phyloP scores from a whole-genome alignment of 2,888 invertebrate genomes.

The Drosophila antonietae region DNA sequence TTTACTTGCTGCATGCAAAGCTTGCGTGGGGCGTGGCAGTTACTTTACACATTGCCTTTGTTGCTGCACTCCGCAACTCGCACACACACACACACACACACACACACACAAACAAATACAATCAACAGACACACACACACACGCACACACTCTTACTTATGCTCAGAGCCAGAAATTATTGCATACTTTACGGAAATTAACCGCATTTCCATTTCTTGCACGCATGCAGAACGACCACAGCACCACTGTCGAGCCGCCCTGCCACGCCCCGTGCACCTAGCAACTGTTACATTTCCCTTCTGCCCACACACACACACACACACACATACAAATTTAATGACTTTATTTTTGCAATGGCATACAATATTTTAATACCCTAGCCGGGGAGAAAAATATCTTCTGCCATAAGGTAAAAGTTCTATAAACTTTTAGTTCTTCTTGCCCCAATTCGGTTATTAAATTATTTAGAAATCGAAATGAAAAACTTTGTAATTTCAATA shows the following conservation, averaged over 20 bases:
- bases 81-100: background rate
- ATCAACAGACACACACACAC: constrained; percentile 5
- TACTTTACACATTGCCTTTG: constrained; percentile 66
- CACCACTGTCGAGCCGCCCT: constrained; percentile 35
- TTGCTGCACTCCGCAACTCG: constrained; percentile 42
- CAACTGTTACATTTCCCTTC: constrained; percentile 25
- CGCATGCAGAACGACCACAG: constrained; percentile 70
- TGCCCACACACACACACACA: constrained; percentile 21
- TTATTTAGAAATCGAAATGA: constrained; percentile 6
- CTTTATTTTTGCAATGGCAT: constrained; percentile 70
- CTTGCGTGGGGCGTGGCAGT: constrained; percentile 42
- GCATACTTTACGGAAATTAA: constrained; percentile 83
- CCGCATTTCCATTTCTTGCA: constrained; percentile 82
- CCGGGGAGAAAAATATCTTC: constrained; percentile 18
- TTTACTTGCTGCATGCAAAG: constrained; percentile 63
- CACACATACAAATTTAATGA: constrained; percentile 70
- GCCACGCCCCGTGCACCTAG: constrained; percentile 15
- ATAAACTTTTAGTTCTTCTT: background rate
- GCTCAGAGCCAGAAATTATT: constrained; percentile 79
- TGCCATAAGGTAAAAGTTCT: constrained; percentile 9
- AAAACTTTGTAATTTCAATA: background rate
- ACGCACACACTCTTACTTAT: constrained; percentile 59
- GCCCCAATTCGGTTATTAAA: background rate
- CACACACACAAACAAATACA: constrained; percentile 20
- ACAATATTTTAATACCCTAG: constrained; percentile 61